Percentiles rank a stretch among this genome's conserved stretches.
Conservation (phyloP, 2,888 invertebrate genomes). For the Drosophila vallismaia region DNA sequence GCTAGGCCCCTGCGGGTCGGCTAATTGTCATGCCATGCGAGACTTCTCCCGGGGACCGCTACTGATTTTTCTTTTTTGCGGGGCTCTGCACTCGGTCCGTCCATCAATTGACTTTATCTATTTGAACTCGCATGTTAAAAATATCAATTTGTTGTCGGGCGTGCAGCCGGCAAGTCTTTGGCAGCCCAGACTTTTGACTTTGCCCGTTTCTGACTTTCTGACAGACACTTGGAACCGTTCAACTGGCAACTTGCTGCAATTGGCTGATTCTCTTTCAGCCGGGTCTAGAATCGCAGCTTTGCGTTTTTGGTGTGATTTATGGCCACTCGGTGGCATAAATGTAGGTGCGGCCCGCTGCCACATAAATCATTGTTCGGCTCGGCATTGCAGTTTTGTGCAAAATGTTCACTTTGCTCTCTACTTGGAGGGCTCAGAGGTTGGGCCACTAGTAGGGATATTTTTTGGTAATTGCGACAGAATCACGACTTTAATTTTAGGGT, state of each 20-base stretch:
- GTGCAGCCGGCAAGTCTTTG: slow-evolving; percentile 40
- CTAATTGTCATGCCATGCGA: slow-evolving; percentile 77
- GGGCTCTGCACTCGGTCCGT: slow-evolving; percentile 59
- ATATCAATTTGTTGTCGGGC: slow-evolving; percentile 75
- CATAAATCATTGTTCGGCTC: slow-evolving; percentile 73
- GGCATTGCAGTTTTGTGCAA: slow-evolving; percentile 59
- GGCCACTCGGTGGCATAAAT: slow-evolving; percentile 73
- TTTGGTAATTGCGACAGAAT: slow-evolving; percentile 28
- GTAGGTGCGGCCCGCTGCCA: slow-evolving; percentile 74
- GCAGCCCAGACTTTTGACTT: slow-evolving; percentile 33
- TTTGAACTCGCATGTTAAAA: slow-evolving; percentile 77
- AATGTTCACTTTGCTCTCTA: slow-evolving; percentile 39
- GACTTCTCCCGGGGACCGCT: slow-evolving; percentile 63
- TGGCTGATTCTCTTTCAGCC: slow-evolving; percentile 24
- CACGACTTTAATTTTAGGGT: neutral
- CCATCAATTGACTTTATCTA: slow-evolving; percentile 79
- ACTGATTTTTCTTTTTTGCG: slow-evolving; percentile 73
- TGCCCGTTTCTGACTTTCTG: slow-evolving; percentile 32
- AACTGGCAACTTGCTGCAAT: slow-evolving; percentile 8
- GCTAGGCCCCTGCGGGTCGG: slow-evolving; percentile 48
- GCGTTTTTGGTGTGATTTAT: slow-evolving; percentile 75
- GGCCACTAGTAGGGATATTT: slow-evolving; percentile 22
- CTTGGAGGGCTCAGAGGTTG: slow-evolving; percentile 12
- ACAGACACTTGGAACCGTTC: slow-evolving; percentile 37
- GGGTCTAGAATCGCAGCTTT: slow-evolving; percentile 53